A percentile compares a stretch with the other conserved stretches of the same genome.
Evolutionary conservation across 2,888 invertebrate species (phyloP).

Genomic region (Melinaea menophilus): DNA sequence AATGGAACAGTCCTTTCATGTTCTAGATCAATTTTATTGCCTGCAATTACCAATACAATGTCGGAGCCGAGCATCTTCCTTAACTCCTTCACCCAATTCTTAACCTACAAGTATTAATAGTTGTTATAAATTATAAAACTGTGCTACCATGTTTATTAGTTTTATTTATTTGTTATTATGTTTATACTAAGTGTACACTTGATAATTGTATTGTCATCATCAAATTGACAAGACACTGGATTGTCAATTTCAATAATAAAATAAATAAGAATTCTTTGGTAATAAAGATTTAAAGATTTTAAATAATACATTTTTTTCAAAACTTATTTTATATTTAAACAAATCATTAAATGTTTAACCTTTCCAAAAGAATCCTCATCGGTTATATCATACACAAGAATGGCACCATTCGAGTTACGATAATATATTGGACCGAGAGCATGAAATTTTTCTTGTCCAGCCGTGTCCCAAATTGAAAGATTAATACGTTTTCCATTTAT

Average conservation of each 20-base stretch:
- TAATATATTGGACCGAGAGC: conserved; percentile 99
- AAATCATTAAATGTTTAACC: conserved; percentile 66
- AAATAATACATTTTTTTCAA: no score
- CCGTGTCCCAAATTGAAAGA: conserved; percentile 98
- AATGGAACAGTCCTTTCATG: conserved; percentile 90
- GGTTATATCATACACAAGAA: conserved; percentile 98
- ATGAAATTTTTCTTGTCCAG: conserved; percentile 98
- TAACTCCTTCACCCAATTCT: conserved; percentile 98
- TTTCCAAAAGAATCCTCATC: conserved; percentile 97
- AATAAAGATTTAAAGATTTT: no score
- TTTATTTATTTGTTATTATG: no score
- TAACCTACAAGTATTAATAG: conserved; percentile 79
- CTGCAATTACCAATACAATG: conserved; percentile 94
- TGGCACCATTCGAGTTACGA: conserved; percentile 97
- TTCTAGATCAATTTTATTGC: conserved; percentile 98
- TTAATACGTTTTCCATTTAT: conserved; percentile 93
- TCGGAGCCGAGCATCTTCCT: conserved; percentile 96
- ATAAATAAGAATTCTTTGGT: no score
- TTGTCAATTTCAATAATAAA: no score
- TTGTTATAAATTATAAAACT: background rate
- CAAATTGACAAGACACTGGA: no score
- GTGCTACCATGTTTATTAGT: no score
- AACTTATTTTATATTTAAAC: background rate
- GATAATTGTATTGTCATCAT: no score
- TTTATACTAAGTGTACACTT: no score